Evolutionary conservation across 2,797 vertebrate genomes (phyloP), one percentile per base, ranked within the genome.

Genomic region (Pelochelys cantorii): DNA sequence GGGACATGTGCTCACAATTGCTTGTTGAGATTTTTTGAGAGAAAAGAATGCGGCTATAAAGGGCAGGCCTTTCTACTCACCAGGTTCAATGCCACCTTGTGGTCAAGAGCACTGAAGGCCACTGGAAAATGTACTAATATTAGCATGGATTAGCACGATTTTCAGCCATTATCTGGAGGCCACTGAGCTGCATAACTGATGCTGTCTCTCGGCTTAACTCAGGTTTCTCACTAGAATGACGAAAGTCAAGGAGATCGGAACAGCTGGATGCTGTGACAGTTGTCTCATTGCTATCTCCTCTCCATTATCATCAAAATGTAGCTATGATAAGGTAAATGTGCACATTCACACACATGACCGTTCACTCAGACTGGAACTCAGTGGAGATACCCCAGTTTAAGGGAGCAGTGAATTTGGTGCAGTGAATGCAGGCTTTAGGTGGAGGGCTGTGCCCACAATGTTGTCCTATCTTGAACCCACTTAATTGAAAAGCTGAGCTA

Each of bases 311-410:
- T 27, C 7, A 54, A 54, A 54, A 54, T 54, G 53, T 25, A 2
- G 0, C 82, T 25, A 22, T 22, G 29, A 53, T 15, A 3, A 48
- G 25, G 52, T 1, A 81, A 57, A 5, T 6, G n/a, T 5, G 1
- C 23, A 2, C 54, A 25, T 81, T 83, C 18, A 15, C 55, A 15
- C 75, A 11, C 9, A 82, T 42, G 54, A 54, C 3, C 7, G 11
- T 48, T 74, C n/a, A 83, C 7, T 11, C 4, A 14, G 9, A 22
- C 7, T 52, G 7, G 5, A 92, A 89, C 23, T 31, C 4, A 48
- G 37, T 78, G 48, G 52, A 29, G 17, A 18, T 54, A 29, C 48
- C 3, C 29, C 15, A 1, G 4, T 14, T 54, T 53, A 78, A 5
- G 9, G 14, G 6, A 29, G 15, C 17, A 11, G 17, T 29, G 29